Evolutionary conservation across 2,113 vertebrate genomes (phyloP).

Genomic region (Catharus minimus): DNA sequence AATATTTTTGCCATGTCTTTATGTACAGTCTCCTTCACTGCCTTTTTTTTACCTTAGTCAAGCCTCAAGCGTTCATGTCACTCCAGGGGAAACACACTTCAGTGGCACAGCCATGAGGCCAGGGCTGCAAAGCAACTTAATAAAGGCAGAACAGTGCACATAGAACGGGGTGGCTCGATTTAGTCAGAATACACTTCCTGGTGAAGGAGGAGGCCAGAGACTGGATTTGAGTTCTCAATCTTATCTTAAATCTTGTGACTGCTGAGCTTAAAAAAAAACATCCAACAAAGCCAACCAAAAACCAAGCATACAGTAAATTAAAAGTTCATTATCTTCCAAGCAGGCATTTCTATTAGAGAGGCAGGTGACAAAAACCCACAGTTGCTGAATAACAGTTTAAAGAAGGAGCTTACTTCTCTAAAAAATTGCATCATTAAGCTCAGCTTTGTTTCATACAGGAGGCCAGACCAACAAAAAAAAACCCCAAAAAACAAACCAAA

Average conservation of each 20-base stretch:
- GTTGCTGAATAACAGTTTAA: conserved; percentile 9
- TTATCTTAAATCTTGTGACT: conserved; percentile 52
- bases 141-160: conserved; percentile 85
- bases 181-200: conserved; percentile 80
- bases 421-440: conserved; percentile 37
- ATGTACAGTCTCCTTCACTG: conserved; percentile 90
- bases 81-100: conserved; percentile 86
- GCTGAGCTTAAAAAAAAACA: neutral
- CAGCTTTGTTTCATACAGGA: conserved; percentile 6
- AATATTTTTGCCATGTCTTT: conserved; percentile 85
- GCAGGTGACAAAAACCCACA: conserved; percentile 62
- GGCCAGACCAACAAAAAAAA: neutral
- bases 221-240: conserved; percentile 85
- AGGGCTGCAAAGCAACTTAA: conserved; percentile 91
- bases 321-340: conserved; percentile 27
- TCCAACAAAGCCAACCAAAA: neutral
- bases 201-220: conserved; percentile 84
- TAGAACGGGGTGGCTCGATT: conserved; percentile 82
- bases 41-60: conserved; percentile 75
- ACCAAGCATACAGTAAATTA: neutral
- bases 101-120: conserved; percentile 83
- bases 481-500: too few species aligned
- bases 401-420: neutral
- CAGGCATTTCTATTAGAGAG: conserved; percentile 58
- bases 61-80: conserved; percentile 79